phyloP scores from a whole-genome alignment of 2,797 vertebrate genomes.

The Alfaro cultratus region DNA sequence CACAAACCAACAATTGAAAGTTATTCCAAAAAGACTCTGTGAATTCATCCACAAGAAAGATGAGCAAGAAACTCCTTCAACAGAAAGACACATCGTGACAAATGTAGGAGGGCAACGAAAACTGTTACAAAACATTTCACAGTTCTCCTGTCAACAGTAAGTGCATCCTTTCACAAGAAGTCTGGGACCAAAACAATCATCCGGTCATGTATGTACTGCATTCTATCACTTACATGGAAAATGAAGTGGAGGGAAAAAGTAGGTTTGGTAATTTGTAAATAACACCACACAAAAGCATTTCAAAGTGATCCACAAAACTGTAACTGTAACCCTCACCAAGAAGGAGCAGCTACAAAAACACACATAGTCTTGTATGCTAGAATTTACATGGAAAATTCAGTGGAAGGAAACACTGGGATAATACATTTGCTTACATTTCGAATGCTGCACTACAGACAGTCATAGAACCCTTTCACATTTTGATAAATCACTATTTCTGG shows the following conservation, averaged over 20 bases:
- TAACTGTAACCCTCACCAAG: too few species aligned
- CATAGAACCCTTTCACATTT: too few species aligned
- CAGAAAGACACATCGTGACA: not conserved
- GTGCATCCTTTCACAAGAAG: too few species aligned
- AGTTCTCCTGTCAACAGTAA: not conserved
- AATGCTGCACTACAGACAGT: too few species aligned
- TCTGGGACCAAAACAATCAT: too few species aligned
- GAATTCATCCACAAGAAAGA: not conserved
- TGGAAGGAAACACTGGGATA: not conserved
- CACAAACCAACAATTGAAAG: not conserved
- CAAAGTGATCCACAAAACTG: too few species aligned
- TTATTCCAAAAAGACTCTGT: not conserved
- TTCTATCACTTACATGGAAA: not conserved
- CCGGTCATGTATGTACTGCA: not conserved
- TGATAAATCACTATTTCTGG: rapidly evolving
- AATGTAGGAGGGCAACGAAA: not conserved
- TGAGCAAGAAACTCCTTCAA: not conserved
- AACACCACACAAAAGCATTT: too few species aligned
- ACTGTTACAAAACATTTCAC: not conserved
- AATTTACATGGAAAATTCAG: not conserved
- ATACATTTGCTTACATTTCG: too few species aligned
- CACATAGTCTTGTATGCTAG: too few species aligned
- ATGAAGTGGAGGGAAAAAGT: too few species aligned
- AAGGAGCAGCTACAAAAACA: too few species aligned
- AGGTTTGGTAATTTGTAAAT: too few species aligned